phyloP scores from a whole-genome alignment of 2,113 vertebrate species.

The Actenoides lindsayi region DNA sequence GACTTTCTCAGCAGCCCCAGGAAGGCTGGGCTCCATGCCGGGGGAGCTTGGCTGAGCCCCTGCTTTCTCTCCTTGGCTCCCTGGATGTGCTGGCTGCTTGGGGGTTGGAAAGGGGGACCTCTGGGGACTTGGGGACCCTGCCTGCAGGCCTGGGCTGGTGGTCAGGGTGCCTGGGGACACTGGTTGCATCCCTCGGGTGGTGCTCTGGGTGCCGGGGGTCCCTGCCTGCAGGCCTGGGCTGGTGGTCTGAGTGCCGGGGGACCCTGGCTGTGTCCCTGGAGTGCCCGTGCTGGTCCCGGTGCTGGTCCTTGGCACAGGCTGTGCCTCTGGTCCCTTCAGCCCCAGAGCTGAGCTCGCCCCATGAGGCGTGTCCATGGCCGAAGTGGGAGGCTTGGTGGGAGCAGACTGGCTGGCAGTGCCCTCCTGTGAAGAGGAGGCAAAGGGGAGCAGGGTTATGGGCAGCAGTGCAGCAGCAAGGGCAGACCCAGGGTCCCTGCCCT shows the following conservation, averaged over 20 bases:
- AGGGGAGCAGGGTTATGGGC: neutral
- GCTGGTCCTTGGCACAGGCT: too few species aligned
- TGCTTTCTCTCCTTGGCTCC: neutral
- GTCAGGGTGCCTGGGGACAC: too few species aligned
- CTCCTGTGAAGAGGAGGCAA: neutral
- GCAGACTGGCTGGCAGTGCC: neutral
- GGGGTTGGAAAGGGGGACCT: neutral
- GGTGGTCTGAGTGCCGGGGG: neutral
- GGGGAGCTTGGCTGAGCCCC: neutral
- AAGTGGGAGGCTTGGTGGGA: neutral
- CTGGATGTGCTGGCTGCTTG: neutral
- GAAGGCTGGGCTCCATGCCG: neutral
- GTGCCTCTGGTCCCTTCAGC: neutral
- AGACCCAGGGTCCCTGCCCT: neutral
- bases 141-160: neutral
- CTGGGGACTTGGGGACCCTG: accelerated
- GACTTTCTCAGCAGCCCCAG: neutral
- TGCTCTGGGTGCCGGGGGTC: accelerated
- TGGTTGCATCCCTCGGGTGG: too few species aligned
- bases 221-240: too few species aligned
- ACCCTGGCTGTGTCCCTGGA: neutral
- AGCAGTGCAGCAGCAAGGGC: neutral
- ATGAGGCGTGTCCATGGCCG: accelerated
- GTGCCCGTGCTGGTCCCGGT: neutral
- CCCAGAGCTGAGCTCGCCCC: neutral